Evolutionary conservation across 2,888 invertebrate genomes (phyloP).

Genomic region (Tinea trinotella): DNA sequence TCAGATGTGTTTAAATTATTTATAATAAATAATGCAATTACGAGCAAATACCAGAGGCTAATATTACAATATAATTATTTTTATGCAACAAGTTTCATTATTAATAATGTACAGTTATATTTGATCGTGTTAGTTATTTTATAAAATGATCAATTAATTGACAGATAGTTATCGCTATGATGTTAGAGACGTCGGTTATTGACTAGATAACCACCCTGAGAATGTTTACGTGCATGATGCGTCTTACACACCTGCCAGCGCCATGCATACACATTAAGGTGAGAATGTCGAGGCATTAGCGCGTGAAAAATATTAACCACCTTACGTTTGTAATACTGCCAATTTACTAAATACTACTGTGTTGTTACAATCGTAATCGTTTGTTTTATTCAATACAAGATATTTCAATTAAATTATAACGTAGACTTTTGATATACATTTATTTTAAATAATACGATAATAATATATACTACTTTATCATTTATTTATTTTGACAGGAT

Average conservation of each 20-base stretch:
- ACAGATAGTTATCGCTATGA: constrained; percentile 6
- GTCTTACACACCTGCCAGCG: constrained; percentile 11
- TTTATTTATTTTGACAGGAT: no score
- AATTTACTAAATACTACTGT: neutral
- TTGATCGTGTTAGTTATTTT: neutral
- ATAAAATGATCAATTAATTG: constrained; percentile 13
- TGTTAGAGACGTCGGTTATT: constrained; percentile 12
- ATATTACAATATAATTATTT: neutral
- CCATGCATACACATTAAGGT: neutral
- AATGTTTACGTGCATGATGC: constrained; percentile 9
- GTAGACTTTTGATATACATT: no score
- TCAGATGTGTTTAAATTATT: no score
- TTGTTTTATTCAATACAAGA: no score
- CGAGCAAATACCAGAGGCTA: neutral
- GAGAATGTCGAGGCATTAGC: constrained; percentile 11
- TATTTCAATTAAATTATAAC: no score
- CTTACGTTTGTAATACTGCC: neutral
- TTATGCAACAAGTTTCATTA: neutral
- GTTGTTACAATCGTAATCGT: no score
- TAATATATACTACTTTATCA: no score
- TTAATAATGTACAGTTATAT: neutral
- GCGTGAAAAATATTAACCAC: constrained; percentile 5
- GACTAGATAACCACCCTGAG: constrained; percentile 8
- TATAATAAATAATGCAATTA: neutral
- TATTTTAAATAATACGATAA: no score